Base-by-base conservation (phyloP, 2,113 vertebrate genomes). In the Shinisaurus crocodilurus region DNA sequence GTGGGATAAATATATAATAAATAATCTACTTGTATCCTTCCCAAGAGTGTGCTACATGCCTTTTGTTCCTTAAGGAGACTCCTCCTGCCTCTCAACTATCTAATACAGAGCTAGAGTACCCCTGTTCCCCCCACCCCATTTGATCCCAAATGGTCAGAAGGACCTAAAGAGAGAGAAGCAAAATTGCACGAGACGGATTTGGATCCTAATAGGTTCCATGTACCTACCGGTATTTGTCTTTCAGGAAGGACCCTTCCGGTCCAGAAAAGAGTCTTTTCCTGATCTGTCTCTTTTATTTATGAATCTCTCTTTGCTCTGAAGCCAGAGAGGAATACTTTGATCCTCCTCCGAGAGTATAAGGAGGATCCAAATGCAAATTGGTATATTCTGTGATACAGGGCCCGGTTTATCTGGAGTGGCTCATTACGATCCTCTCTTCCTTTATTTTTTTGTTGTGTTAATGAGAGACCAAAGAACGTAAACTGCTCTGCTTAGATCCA, bases 401-500 rank as follows among this genome's bases (percentile, higher is more conserved):
- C n/a, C n/a, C 8, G 0, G 7, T 0, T 82, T 50, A 75, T 50
- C 0, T 12, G 48, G 50, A 75, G 6, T 34, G 37, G 72, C 23
- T 81, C 83, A 74, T n/a, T 20, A 40, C 48, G 37, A 23, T 87
- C 87, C 29, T 72, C 67, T 48, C 37, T 43, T 57, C 2, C n/a
- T 63, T 82, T 0, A 0, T 54, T 15, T 43, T 3, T 45, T 75
- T 87, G 80, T 27, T 89, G 40, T 43, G 27, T 2, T 89, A 79
- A 48, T 29, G 45, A 6, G 48, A 57, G 63, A 8, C 54, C 25
- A 3, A 45, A 75, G 5, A 1, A 13, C 20, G 1, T 18, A 34
- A 1, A 0, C 3, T 43, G 7, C 27, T 32, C 0, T 0, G 1
- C 72, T 27, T 75, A 6, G 5, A 57, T 34, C 40, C 2, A 23